Conservation (phyloP, 2,888 invertebrate species). For the Oconnorella tubifera region DNA sequence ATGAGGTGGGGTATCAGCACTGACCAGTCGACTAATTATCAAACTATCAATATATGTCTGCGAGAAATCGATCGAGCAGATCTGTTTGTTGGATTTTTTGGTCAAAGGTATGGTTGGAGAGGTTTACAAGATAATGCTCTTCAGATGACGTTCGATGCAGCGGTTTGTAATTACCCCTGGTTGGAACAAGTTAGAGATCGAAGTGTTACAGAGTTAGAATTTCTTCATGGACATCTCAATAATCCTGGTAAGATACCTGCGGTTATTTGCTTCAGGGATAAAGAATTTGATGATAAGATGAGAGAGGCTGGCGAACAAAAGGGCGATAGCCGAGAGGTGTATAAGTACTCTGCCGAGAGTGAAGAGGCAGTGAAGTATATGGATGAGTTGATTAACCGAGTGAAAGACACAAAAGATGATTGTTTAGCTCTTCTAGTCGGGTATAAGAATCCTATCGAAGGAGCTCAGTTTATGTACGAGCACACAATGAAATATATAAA, state of each 20-base stretch:
- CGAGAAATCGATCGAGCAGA: conserved; percentile 51
- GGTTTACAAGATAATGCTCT: conserved; percentile 43
- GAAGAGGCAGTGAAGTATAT: conserved; percentile 39
- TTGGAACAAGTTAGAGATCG: conserved; percentile 42
- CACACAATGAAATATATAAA: conserved; percentile 41
- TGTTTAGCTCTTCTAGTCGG: conserved; percentile 9
- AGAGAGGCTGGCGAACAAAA: conserved; percentile 35
- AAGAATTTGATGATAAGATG: conserved; percentile 40
- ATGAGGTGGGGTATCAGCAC: conserved; percentile 54
- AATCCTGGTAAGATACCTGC: conserved; percentile 46
- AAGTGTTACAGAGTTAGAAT: conserved; percentile 52
- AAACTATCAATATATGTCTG: conserved; percentile 50
- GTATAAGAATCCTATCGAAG: conserved; percentile 23
- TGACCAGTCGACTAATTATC: conserved; percentile 45
- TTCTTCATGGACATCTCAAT: conserved; percentile 49
- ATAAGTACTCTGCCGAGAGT: conserved; percentile 47
- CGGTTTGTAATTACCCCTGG: conserved; percentile 45
- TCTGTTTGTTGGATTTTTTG: conserved; percentile 49
- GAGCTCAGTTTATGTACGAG: conserved; percentile 47
- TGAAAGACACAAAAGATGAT: conserved; percentile 36
- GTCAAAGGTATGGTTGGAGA: conserved; percentile 53
- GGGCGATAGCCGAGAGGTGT: conserved; percentile 43
- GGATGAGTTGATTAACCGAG: conserved; percentile 44
- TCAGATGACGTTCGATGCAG: conserved; percentile 49
- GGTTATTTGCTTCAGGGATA: conserved; percentile 45